Conservation (phyloP, 2,888 invertebrate species). For the Polyommatus iphigenia region DNA sequence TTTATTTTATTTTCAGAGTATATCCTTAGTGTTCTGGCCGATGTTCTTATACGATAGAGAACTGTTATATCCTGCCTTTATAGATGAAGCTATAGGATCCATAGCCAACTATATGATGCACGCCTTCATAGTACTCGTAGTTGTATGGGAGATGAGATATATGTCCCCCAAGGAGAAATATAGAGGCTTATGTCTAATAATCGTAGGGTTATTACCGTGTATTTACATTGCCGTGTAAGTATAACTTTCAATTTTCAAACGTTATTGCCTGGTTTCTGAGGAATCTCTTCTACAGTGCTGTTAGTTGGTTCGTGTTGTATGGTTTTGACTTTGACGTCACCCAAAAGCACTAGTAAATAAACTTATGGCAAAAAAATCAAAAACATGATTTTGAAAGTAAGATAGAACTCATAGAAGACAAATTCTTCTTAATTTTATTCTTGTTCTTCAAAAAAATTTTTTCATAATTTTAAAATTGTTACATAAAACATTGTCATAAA, state of each 20-base stretch:
- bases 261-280: no score
- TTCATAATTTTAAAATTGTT: no score
- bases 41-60: slow-evolving; percentile 57
- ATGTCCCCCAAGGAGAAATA: slow-evolving; percentile 52
- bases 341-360: no score
- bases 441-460: no score
- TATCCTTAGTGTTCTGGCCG: slow-evolving; percentile 60
- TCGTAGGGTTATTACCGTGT: slow-evolving; percentile 46
- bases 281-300: neutral
- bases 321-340: no score
- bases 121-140: slow-evolving; percentile 55
- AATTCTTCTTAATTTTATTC: no score
- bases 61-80: slow-evolving; percentile 56
- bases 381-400: no score
- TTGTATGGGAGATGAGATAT: slow-evolving; percentile 55
- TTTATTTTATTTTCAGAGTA: slow-evolving; percentile 51
- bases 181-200: slow-evolving; percentile 43
- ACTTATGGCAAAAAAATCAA: no score
- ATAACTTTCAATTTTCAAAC: neutral
- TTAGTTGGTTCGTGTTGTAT: no score
- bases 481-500: no score
- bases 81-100: slow-evolving; percentile 53
- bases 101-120: slow-evolving; percentile 64
- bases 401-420: no score
- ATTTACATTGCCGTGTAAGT: slow-evolving; percentile 60